Base-by-base conservation (phyloP, 2,113 vertebrate species). In the Myocastor coypus region DNA sequence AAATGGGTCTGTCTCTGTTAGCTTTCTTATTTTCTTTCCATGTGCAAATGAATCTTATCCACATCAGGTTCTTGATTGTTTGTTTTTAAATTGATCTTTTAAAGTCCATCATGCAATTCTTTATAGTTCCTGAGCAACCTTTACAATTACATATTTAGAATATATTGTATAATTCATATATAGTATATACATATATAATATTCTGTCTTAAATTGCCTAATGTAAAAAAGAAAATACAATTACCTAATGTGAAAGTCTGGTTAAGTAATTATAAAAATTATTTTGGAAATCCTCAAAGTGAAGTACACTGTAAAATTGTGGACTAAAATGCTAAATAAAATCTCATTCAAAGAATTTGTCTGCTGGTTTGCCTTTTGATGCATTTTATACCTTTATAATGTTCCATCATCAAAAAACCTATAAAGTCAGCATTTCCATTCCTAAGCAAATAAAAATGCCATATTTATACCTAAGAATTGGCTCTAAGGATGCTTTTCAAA, bases 391-490 rank as follows among this genome's bases (percentile, higher is more conserved):
- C 50, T 83, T 89, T 86, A 37, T 90, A 89, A 94, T 92, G 89
- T 32, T 84, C 30, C 28, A 78, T 61, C 89, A 93, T 94, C 81
- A 93, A 91, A 94, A 94, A 50, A 28, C 68, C 66, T 83, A 34
- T 71, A 87, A 82, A 78, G n/a, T 75, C 52, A 71, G 0, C 81
- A 68, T 94, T 93, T 94, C 46, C 28, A 88, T 83, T 93, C 32
- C n/a, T 64, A 93, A 83, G 80, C 52, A 85, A 90, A 95, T 96
- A 85, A 89, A 96, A 97, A 94, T 37, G 10, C 66, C 64, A 83
- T 61, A 26, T 90, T 30, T 92, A 83, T 63, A 86, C 24, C 64
- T 59, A 68, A 90, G 61, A 86, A 83, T 94, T 94, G 95, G 87
- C 52, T 63, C 89, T 64, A 87, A 90, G 10, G 55, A 91, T 83